Base-by-base conservation (phyloP, 1,140 invertebrate species). In the Dendroctonus ponderosae region DNA sequence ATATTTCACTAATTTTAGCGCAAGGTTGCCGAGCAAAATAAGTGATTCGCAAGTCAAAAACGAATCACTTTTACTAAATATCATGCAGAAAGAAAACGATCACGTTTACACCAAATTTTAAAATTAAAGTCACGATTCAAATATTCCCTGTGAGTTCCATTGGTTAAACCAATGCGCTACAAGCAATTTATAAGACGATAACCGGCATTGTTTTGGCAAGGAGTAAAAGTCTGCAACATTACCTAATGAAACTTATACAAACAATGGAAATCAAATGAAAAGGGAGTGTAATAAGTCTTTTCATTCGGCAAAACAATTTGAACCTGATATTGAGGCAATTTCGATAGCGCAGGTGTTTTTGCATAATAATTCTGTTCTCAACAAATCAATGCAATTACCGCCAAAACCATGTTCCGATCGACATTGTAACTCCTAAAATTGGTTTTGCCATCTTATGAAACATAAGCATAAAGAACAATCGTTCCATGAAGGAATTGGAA, bases 161-260 rank as follows among this genome's bases (percentile, higher is more conserved):
- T n/a, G 7, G 57, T 60, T 37, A 60, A 46, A 48, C 44, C 48
- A 60, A 60, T 49, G 26, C 37, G 57, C 57, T 60, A 48, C 44
- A 49, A 49, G 57, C 57, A 60, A 48, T 60, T 38, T 48, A 49
- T 39, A n/a, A 57, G 52, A 54, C 37, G 52, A 6, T 54, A 54
- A 39, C 39, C 11, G 42, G 15, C 41, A 44, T 60, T 60, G 57
- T 60, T 60, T 48, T 60, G 57, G 7, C 50, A 52, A 58, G 38
- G 38, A 60, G 57, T 60, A 60, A 60, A 60, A 60, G 57, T 60
- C 49, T 60, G 49, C 43, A 49, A 12, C 40, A 60, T 60, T 60
- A 46, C 57, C 49, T 60, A 60, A 60, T 60, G 57, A 49, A 15
- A 7, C 14, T 12, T 37, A 53, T 38, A 38, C 39, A 53, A 53